Evolutionary conservation across 2,888 invertebrate genomes (phyloP), one percentile per base, ranked within the genome.

Genomic region (Cephus spinipes): DNA sequence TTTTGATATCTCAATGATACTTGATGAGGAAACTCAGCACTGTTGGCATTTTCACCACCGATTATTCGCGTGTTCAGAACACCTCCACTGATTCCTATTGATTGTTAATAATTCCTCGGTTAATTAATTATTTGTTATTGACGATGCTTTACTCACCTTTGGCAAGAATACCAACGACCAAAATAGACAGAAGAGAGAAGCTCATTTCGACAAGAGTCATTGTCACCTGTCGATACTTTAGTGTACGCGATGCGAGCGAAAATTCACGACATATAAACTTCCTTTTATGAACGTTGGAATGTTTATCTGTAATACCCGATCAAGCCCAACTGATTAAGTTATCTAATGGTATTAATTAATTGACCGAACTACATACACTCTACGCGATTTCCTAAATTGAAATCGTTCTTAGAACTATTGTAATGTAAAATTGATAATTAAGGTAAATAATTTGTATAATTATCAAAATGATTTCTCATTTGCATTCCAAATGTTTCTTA

Each of bases 21-120:
- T 79, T 87, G 87, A 69, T 87, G 86, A 0, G 88, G 86, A 55
- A 86, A 85, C 80, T 85, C 86, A 23, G 85, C 86, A 9, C 35
- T 71, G 0, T 33, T 35, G 1, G 85, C 85, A 32, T 73, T 76
- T 1, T 11, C 11, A 1, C 88, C 87, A 15, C 88, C 87, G 1
- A 88, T 84, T 12, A 88, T 79, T 69, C 77, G 23, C 23, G 55
- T 55, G 4, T 55, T 6, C 23, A 55, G 55, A 23, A 55, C 55
- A 23, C 55, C 23, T 23, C 55, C 55, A 9, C 55, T 9, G 55
- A 55, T 23, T 55, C 55, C 55, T 55, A 15, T 55, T 55, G 23
- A 23, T 55, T 55, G 23, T 23, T 55, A 55, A 55, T 55, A 23
- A 55, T 55, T 55, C 9, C 23, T 55, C 9, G 55, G 0, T 55